Base-by-base conservation (phyloP, 2,888 invertebrate genomes). In the Hirtodrosophila trivittata region DNA sequence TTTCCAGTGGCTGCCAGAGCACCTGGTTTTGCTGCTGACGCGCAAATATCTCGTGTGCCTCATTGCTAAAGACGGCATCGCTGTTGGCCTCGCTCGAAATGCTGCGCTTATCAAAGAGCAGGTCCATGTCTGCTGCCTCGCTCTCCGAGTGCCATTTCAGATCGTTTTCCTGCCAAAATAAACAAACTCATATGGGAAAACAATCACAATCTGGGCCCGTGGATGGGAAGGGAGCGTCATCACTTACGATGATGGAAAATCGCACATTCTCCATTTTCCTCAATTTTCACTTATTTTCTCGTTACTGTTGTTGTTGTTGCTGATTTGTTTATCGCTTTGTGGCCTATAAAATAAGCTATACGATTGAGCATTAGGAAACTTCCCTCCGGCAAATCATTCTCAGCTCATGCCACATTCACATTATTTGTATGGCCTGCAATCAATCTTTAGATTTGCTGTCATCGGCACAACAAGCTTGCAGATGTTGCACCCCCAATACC, bases 231-330 rank as follows among this genome's bases (percentile, higher is more conserved):
- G 21, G 32, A 35, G 12, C 35, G n/a, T 9, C 33, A 57, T 26
- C 50, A 87, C 91, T 90, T 87, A 91, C 91, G 84, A 91, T 91
- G 49, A 91, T 90, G 54, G 91, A 90, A 80, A 91, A 91, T 70
- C 91, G 87, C 43, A 91, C 90, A 73, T 89, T 90, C 63, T 91
- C 90, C 90, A 91, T 91, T 46, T 59, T 41, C 30, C 49, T 28
- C 14, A 13, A 30, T 35, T 56, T 38, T 47, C 73, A 72, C 73
- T 67, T 67, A 32, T 35, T 3, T 13, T 26, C 2, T 12, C 37
- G 7, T 18, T 42, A 28, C 25, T 55, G 33, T 32, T 9, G 2
- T 32, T 30, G 14, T 14, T 25, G 8, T 42, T 58, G 56, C 39
- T 71, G 58, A 63, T 62, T 71, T 86, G 84, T 83, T 83, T 83